Percentiles rank a stretch among this genome's conserved stretches.
These are phyloP conservation scores for Oreortyx pictus DNA, from an alignment of 2,797 vertebrate species.

Conservation along the genomic window DNA sequence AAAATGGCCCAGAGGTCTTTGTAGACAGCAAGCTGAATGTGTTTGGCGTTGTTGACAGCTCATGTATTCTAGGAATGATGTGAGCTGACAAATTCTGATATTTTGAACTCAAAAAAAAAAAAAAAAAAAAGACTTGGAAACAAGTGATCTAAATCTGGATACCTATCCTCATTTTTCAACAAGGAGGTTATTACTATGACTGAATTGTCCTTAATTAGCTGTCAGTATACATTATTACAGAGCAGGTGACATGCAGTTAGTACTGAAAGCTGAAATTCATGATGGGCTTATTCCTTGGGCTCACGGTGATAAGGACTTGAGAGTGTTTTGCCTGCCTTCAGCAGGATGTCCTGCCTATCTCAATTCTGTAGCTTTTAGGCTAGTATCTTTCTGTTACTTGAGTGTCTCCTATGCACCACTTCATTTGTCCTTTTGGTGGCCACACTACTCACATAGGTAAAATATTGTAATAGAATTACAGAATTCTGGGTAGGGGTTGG, in stretches of 20 bases:
- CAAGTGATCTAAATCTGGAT: background rate
- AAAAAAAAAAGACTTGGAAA: background rate
- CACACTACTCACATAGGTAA: background rate
- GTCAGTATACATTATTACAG: background rate
- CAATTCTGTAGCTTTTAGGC: background rate
- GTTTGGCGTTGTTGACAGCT: background rate
- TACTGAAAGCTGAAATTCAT: background rate
- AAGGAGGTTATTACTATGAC: background rate
- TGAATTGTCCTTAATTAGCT: background rate
- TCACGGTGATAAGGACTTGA: background rate
- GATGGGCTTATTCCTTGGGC: background rate
- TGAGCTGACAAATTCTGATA: background rate
- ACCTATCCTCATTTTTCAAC: background rate
- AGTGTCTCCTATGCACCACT: background rate
- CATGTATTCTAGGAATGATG: background rate
- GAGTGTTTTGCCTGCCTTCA: background rate
- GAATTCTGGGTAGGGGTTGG: too few relatives aligned
- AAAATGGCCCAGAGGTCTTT: background rate
- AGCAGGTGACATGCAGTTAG: too few relatives aligned
- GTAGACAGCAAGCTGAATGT: background rate
- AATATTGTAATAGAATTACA: background rate
- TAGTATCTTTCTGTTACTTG: background rate
- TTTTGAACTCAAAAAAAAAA: background rate
- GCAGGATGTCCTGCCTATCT: background rate
- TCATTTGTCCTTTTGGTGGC: background rate